Conservation (phyloP, 2,888 invertebrate genomes). For the Dynastes hyllus region DNA sequence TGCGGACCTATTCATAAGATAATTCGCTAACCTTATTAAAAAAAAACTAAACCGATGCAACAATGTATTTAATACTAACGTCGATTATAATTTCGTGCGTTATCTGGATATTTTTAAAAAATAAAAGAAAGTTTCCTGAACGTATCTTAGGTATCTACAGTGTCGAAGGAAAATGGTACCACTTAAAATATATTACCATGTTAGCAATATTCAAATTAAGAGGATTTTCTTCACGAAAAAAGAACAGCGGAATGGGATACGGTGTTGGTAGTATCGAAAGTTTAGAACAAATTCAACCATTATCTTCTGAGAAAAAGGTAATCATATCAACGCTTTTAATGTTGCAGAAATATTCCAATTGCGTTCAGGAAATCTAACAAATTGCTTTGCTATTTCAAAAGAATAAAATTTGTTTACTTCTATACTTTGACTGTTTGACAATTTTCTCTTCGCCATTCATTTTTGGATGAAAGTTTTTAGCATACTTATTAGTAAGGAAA, state of each 20-base stretch:
- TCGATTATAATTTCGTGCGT: constrained; percentile 44
- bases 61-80: constrained; percentile 46
- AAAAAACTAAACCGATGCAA: background rate
- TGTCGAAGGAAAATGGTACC: constrained; percentile 78
- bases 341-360: too few species aligned
- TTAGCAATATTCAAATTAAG: constrained; percentile 73
- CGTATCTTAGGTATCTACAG: constrained; percentile 77
- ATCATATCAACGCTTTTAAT: too few species aligned
- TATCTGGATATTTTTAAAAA: constrained; percentile 52
- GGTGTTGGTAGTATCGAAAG: constrained; percentile 71
- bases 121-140: constrained; percentile 68
- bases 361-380: constrained; percentile 32
- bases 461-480: background rate
- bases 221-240: constrained; percentile 72
- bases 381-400: background rate
- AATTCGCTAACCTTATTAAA: background rate
- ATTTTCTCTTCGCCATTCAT: too few species aligned
- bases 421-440: too few species aligned
- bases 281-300: constrained; percentile 76
- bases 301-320: constrained; percentile 76
- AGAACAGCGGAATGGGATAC: constrained; percentile 69
- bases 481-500: background rate
- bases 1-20: background rate
- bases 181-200: constrained; percentile 76
- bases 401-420: too few species aligned